phyloP scores from a whole-genome alignment of 1,140 invertebrate species.

The Ectropis grisescens region DNA sequence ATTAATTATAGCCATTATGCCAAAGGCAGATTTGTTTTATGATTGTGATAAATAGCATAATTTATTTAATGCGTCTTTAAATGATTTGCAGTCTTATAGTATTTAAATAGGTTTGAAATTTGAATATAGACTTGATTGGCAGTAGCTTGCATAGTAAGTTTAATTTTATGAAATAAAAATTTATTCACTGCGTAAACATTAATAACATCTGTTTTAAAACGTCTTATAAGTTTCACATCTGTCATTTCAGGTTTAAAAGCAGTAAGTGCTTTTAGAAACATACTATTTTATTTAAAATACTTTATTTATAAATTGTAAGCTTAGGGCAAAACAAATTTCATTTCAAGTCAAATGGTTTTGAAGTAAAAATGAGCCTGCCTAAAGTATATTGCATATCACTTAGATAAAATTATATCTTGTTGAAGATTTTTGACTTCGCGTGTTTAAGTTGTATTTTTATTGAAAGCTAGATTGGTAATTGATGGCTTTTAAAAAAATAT shows the following conservation, averaged over 20 bases:
- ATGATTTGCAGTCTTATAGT: slow-evolving; percentile 3
- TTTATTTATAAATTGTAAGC: background rate
- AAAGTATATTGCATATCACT: slow-evolving; percentile 61
- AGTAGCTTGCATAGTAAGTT: background rate
- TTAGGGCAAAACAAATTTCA: slow-evolving; percentile 5
- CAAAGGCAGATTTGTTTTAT: slow-evolving; percentile 48
- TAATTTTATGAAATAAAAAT: background rate
- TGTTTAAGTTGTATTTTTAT: background rate
- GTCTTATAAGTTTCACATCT: no score
- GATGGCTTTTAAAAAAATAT: background rate
- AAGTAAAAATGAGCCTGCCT: slow-evolving; percentile 47
- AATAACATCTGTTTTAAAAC: slow-evolving; percentile 1
- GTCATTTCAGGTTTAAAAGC: no score
- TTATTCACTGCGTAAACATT: slow-evolving; percentile 4
- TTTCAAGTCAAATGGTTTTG: slow-evolving; percentile 17
- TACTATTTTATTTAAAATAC: slow-evolving; percentile 7
- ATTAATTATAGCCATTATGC: slow-evolving; percentile 20
- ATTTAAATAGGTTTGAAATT: background rate
- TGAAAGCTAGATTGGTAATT: background rate
- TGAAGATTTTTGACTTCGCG: background rate
- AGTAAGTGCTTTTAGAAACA: no score
- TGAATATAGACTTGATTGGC: background rate
- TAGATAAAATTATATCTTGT: slow-evolving; percentile 33
- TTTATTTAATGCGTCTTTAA: slow-evolving; percentile 25
- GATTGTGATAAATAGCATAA: slow-evolving; percentile 39